phyloP scores from a whole-genome alignment of 2,888 invertebrate species.

The Plebejus argus region DNA sequence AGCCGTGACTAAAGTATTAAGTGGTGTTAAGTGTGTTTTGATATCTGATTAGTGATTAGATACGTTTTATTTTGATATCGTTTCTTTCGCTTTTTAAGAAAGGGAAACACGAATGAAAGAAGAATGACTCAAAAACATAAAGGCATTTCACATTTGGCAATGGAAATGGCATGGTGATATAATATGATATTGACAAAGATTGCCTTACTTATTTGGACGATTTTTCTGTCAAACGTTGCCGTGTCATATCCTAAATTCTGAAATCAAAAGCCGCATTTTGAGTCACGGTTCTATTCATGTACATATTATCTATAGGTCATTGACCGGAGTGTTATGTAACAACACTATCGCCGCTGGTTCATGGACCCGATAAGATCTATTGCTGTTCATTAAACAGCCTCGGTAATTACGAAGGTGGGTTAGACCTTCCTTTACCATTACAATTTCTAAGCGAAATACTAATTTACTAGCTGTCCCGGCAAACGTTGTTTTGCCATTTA shows the following conservation, averaged over 20 bases:
- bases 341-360: conserved; percentile 44
- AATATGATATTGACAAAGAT: too few relatives aligned
- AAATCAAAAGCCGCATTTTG: background rate
- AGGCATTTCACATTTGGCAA: too few relatives aligned
- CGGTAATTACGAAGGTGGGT: conserved; percentile 44
- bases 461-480: too few relatives aligned
- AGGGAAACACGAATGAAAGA: too few relatives aligned
- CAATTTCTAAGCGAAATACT: background rate
- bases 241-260: background rate
- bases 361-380: conserved; percentile 53
- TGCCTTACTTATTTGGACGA: background rate
- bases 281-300: background rate
- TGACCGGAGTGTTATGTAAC: conserved; percentile 52
- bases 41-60: background rate
- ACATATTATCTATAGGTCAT: conserved; percentile 55
- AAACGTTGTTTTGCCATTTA: too few relatives aligned
- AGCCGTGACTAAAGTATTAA: background rate
- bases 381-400: conserved; percentile 51
- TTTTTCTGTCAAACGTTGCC: background rate
- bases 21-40: conserved; percentile 7
- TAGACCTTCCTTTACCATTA: background rate
- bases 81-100: background rate
- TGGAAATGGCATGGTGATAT: too few relatives aligned
- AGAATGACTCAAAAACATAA: too few relatives aligned
- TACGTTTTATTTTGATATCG: background rate